Conservation (phyloP, 2,797 vertebrate genomes). For the Tragopan temminckii region DNA sequence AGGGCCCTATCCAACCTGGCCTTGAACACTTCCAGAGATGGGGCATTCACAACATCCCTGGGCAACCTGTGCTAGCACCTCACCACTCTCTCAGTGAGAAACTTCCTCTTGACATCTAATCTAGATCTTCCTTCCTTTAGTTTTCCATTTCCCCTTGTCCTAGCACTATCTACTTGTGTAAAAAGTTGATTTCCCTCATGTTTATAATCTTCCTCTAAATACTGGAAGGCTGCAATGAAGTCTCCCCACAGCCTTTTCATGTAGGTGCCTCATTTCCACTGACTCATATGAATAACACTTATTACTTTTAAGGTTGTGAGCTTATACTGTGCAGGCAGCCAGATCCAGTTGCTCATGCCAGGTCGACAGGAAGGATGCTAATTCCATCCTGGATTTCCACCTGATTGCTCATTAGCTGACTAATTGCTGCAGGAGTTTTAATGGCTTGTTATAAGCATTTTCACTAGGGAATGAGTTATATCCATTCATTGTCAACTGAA, state of each 20-base stretch:
- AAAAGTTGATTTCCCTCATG: no score
- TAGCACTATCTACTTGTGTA: no score
- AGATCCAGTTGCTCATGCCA: not conserved
- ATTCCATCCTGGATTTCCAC: not conserved
- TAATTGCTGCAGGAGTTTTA: not conserved
- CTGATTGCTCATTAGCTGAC: not conserved
- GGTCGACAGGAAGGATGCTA: not conserved
- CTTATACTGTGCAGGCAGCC: not conserved
- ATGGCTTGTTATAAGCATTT: not conserved
- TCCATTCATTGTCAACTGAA: not conserved
- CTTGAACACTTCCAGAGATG: no score
- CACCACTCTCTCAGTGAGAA: no score
- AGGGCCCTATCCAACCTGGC: no score
- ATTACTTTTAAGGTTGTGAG: conserved; percentile 15
- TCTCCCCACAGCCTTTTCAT: not conserved
- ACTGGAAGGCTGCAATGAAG: no score
- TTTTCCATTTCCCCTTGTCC: no score
- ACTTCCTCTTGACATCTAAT: no score
- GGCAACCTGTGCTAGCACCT: no score
- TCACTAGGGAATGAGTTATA: not conserved
- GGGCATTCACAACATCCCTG: no score
- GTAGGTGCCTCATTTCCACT: conserved; percentile 31
- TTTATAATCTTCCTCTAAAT: no score
- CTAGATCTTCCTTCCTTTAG: no score
- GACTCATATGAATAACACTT: not conserved